A percentile compares a stretch with the other conserved stretches of the same genome.
Evolutionary conservation across 2,888 invertebrate species (phyloP).

Genomic region (Muscina levida): DNA sequence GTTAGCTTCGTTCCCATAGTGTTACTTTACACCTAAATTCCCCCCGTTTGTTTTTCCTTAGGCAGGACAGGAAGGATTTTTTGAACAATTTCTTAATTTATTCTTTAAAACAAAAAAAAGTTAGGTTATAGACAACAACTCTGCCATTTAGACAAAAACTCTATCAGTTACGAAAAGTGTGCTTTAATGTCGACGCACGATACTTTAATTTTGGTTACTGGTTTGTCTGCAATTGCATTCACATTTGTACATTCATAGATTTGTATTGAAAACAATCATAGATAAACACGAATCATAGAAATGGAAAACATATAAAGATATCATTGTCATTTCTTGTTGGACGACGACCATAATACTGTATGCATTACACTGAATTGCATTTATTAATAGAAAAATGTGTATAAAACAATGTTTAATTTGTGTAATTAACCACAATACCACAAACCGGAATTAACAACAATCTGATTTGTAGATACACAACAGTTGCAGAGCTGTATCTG

Average conservation of each 20-base stretch:
- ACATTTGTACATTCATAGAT: slow-evolving; percentile 16
- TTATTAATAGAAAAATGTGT: slow-evolving; percentile 28
- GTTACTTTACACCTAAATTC: too few relatives aligned
- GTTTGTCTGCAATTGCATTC: slow-evolving; percentile 45
- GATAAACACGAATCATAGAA: slow-evolving; percentile 5
- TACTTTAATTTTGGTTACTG: too few relatives aligned
- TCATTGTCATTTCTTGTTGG: slow-evolving; percentile 22
- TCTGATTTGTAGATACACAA: slow-evolving; percentile 25
- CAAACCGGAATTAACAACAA: slow-evolving; percentile 65
- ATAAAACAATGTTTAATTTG: slow-evolving; percentile 53
- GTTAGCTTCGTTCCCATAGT: too few relatives aligned
- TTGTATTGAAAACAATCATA: slow-evolving; percentile 32
- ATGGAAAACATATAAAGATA: slow-evolving; percentile 27
- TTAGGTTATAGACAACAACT: too few relatives aligned
- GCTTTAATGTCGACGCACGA: too few relatives aligned
- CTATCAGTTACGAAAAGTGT: too few relatives aligned
- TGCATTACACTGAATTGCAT: background rate
- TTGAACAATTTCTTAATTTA: too few relatives aligned
- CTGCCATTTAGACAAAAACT: too few relatives aligned
- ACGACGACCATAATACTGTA: too few relatives aligned
- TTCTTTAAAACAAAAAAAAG: too few relatives aligned
- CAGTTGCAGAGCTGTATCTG: background rate
- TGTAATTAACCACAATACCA: slow-evolving; percentile 63
- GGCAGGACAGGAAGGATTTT: too few relatives aligned
- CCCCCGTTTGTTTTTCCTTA: too few relatives aligned